These are phyloP conservation scores for Parnassius glacialis DNA, from an alignment of 2,888 invertebrate genomes.

Conservation along the genomic window DNA sequence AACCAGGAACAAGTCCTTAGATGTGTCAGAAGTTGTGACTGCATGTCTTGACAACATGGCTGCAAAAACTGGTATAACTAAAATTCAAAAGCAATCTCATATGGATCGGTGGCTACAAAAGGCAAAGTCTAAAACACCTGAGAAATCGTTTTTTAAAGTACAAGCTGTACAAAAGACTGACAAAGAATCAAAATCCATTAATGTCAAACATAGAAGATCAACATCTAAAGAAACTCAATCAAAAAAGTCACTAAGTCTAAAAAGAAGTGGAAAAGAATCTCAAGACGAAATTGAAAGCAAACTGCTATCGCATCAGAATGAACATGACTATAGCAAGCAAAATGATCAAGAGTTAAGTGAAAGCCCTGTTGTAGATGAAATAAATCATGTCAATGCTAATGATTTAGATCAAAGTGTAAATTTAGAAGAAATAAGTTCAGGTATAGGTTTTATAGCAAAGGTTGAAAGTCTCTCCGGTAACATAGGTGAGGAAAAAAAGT, in stretches of 20 bases:
- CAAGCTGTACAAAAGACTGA: constrained; percentile 30
- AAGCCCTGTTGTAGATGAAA: constrained; percentile 20
- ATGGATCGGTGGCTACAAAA: constrained; percentile 78
- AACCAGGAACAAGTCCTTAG: constrained; percentile 58
- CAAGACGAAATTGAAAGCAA: constrained; percentile 37
- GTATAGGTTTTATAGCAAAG: background rate
- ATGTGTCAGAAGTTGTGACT: constrained; percentile 72
- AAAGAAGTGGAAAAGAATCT: constrained; percentile 50
- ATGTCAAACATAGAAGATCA: constrained; percentile 42
- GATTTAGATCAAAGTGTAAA: constrained; percentile 13
- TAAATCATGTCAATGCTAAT: constrained; percentile 23
- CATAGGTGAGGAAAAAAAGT: background rate
- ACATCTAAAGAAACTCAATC: constrained; percentile 33
- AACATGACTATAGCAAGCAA: constrained; percentile 48
- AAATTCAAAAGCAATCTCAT: constrained; percentile 72
- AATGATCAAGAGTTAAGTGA: constrained; percentile 21
- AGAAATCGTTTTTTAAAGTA: constrained; percentile 54
- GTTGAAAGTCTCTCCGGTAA: background rate
- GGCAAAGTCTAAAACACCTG: constrained; percentile 75
- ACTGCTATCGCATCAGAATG: constrained; percentile 42
- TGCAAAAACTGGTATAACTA: constrained; percentile 72
- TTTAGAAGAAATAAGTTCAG: background rate
- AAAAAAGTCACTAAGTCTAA: constrained; percentile 47
- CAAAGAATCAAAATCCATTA: constrained; percentile 29
- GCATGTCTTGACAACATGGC: constrained; percentile 76